Evolutionary conservation across 2,888 invertebrate species (phyloP), one percentile per base, ranked within the genome.

Genomic region (Cheilosia impressa): DNA sequence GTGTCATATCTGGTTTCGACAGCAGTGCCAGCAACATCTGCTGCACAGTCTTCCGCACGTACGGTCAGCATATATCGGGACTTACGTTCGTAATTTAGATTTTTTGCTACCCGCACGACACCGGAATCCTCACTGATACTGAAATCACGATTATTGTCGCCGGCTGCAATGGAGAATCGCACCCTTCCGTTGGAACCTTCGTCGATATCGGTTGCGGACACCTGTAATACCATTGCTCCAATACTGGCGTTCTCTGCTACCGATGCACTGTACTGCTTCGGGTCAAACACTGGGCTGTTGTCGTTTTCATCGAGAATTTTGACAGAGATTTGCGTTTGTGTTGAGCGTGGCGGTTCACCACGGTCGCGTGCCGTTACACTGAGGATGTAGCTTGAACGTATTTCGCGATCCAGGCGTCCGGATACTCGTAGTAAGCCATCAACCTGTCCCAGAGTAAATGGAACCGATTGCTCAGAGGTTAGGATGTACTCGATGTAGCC

Each of bases 161-260:
- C 98, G 31, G 95, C 94, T 38, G 96, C 95, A 88, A 98, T 98
- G 47, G 97, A 96, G 93, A 97, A 99, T 63, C 98, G 95, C 5
- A 98, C 96, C 88, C 97, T 95, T n/a, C 97, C 98, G 92, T 98
- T 98, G 43, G 95, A 93, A 57, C 96, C 97, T 90, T 96, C 96
- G 92, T 98, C 97, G 88, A 96, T 94, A 91, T 98, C 98, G 9
- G 96, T 97, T 15, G 97, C 97, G 1, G 97, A 97, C 22, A 97
- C 97, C 94, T 97, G 97, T 50, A 98, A 92, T 0, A 98, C 96
- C 91, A 96, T 97, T 52, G 97, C 96, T 6, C 98, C 98, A 88
- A 98, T 97, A 88, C 96, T 96, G n/a, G 97, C 97, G 92, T 98
- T 97, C 93, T 98, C 98, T 0, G 97, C 96, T 38, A 98, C 96